Conservation (phyloP, 2,113 vertebrate species). For the Rallus limicola region DNA sequence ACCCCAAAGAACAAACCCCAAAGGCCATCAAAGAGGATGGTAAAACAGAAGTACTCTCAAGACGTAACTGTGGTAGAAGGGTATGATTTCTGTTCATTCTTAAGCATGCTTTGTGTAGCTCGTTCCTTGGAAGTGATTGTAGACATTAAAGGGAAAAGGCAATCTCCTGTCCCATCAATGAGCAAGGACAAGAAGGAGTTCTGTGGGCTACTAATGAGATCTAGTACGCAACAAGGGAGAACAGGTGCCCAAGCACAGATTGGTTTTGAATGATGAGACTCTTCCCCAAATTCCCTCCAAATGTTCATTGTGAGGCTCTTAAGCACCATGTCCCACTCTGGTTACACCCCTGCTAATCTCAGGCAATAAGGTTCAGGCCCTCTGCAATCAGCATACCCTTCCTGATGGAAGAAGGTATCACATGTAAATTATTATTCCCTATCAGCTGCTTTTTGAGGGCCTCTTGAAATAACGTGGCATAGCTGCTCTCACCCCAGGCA, state of each 20-base stretch:
- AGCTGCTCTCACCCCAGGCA: background rate
- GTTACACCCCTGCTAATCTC: background rate
- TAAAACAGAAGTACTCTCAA: background rate
- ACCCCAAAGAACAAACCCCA: background rate
- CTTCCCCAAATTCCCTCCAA: background rate
- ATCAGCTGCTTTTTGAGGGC: background rate
- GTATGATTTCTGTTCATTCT: background rate
- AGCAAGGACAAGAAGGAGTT: background rate
- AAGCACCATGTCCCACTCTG: background rate
- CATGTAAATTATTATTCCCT: slow-evolving; percentile 43
- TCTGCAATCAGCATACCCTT: background rate
- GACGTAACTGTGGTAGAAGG: background rate
- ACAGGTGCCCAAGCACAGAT: background rate
- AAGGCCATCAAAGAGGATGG: background rate
- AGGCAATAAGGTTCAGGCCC: background rate
- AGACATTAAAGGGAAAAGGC: background rate
- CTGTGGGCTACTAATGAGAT: background rate
- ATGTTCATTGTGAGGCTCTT: background rate
- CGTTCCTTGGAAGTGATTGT: background rate
- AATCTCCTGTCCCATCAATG: background rate
- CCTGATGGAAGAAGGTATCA: slow-evolving; percentile 37
- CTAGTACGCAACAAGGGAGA: background rate
- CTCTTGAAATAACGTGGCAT: background rate
- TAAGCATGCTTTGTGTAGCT: background rate
- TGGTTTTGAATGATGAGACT: background rate